Base-by-base conservation (phyloP, 2,888 invertebrate species). In the Eutolmus rufibarbis region DNA sequence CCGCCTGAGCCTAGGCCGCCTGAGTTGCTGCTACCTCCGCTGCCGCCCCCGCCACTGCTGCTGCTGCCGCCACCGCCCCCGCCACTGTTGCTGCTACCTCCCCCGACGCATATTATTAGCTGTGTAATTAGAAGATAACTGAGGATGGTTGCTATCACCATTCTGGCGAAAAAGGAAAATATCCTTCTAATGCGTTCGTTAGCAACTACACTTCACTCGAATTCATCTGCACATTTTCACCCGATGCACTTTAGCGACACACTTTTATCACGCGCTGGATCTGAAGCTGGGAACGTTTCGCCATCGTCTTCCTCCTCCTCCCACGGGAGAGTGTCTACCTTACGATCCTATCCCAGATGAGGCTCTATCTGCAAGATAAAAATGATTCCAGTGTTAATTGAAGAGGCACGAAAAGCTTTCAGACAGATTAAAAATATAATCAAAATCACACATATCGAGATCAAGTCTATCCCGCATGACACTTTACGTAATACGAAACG, bases 101-200 rank as follows among this genome's bases (percentile, higher is more conserved):
- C 89, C 81, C 90, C 90, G 84, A 90, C 89, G 88, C 90, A 91
- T 89, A 89, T 89, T 88, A 91, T 89, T 88, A 91, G 89, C 40
- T 90, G 89, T 78, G 90, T 88, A 74, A 84, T 84, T 37, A 84
- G 84, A 84, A 84, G 84, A 90, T 91, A 91, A 90, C 91, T 90
- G 89, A 90, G 90, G 89, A 90, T 91, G 91, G 91, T 91, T 91
- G 91, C 91, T 92, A 92, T 92, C 90, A 91, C 91, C 91, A 92
- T 92, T 91, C 91, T 91, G 91, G 90, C 89, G 89, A 74, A 81
- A 81, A 81, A 12, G 66, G 51, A 84, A 28, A 23, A 9, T 23
- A 66, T 66, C 66, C 66, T 23, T 28, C 74, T 74, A 40, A 37
- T 84, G 84, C 84, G 66, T 66, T 82, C 82, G 51, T 84, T 74